Conservation (phyloP, 2,888 invertebrate species). For the Epistrophe eligans region DNA sequence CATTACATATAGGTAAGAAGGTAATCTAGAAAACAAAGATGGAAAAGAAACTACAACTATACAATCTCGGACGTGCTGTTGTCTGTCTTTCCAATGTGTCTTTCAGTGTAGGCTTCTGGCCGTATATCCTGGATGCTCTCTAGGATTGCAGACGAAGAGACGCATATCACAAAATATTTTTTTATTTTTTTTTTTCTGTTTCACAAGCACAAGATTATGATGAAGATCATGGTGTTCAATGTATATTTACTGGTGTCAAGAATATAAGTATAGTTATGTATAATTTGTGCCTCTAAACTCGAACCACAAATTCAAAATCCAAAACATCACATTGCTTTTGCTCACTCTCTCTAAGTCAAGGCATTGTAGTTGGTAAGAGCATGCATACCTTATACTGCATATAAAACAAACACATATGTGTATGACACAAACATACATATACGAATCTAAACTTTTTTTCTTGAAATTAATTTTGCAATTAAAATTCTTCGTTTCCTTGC, state of each 20-base stretch:
- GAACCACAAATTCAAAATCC: background rate
- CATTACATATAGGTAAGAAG: too few species aligned
- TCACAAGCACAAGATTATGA: background rate
- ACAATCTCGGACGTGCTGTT: background rate
- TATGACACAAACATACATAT: background rate
- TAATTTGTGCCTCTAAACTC: background rate
- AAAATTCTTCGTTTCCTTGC: slow-evolving; percentile 5
- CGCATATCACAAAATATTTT: background rate
- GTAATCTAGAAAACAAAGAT: too few species aligned
- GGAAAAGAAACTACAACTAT: too few species aligned
- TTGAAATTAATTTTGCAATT: slow-evolving; percentile 2
- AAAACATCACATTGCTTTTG: background rate
- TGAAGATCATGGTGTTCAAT: background rate
- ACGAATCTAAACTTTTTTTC: background rate
- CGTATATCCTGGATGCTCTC: background rate
- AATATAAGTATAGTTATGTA: background rate
- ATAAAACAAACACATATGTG: too few species aligned
- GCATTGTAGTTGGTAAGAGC: background rate
- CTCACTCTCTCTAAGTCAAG: background rate
- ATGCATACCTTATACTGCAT: background rate
- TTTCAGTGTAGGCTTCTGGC: background rate
- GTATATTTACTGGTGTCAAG: slow-evolving; percentile 1
- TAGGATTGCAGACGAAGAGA: background rate
- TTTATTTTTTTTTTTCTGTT: too few species aligned
- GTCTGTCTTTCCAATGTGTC: background rate